A percentile compares a stretch with the other conserved stretches of the same genome.
These are phyloP conservation scores for Kryphioiulus occultus DNA, from an alignment of 2,888 invertebrate genomes.

Conservation along the genomic window DNA sequence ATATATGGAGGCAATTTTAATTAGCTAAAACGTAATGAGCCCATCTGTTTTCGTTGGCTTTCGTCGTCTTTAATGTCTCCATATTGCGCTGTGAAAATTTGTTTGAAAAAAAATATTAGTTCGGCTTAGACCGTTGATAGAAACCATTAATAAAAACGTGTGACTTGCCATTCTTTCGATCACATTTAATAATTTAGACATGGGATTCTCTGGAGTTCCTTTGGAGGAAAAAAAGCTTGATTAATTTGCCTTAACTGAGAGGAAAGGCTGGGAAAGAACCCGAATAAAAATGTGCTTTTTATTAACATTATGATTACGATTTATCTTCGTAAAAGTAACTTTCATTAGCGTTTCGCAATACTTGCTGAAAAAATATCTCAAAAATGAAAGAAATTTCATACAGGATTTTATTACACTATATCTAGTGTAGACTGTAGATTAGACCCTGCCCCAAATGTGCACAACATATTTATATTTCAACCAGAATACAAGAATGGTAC, in stretches of 20 bases:
- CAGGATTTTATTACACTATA: no score
- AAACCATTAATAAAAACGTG: not conserved
- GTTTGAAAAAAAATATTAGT: not conserved
- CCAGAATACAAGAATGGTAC: no score
- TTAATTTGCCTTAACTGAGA: not conserved
- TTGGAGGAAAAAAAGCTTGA: not conserved
- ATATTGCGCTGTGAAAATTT: not conserved
- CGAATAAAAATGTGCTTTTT: not conserved
- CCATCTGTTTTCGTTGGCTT: not conserved
- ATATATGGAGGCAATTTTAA: not conserved
- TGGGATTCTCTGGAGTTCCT: not conserved
- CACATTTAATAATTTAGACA: not conserved
- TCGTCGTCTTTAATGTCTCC: not conserved
- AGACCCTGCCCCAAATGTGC: no score
- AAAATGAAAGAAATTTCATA: no score
- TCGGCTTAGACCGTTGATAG: not conserved
- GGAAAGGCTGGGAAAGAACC: not conserved
- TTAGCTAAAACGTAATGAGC: slow-evolving; percentile 9
- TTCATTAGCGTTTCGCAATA: no score
- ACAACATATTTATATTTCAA: no score
- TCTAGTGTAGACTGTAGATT: no score
- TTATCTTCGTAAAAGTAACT: no score
- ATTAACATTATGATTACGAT: not conserved
- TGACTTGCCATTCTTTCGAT: not conserved
- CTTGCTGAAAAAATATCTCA: no score